phyloP scores from a whole-genome alignment of 2,113 vertebrate species.

The Takifugu bimaculatus region DNA sequence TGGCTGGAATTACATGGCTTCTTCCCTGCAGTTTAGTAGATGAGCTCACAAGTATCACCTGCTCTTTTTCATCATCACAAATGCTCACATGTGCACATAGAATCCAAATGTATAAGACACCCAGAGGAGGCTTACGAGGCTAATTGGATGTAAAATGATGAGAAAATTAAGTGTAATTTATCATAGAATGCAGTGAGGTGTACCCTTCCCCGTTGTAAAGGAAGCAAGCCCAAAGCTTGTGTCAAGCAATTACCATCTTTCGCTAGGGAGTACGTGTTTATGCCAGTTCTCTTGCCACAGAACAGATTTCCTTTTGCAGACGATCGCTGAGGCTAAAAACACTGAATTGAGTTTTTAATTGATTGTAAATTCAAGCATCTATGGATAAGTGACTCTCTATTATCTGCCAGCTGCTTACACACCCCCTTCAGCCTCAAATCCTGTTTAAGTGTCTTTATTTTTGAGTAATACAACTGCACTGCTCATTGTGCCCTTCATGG shows the following conservation, averaged over 20 bases:
- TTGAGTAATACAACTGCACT: slow-evolving; percentile 28
- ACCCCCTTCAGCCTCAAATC: slow-evolving; percentile 35
- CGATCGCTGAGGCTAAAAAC: slow-evolving; percentile 20
- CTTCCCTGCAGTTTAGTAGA: background rate
- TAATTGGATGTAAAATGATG: slow-evolving; percentile 49
- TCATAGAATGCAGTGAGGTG: slow-evolving; percentile 19
- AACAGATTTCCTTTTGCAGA: slow-evolving; percentile 9
- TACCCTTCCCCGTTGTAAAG: slow-evolving; percentile 30
- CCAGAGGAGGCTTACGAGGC: slow-evolving; percentile 17
- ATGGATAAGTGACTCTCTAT: slow-evolving; percentile 31
- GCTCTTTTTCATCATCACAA: slow-evolving; percentile 6
- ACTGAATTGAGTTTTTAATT: slow-evolving; percentile 50
- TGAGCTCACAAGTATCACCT: slow-evolving; percentile 3
- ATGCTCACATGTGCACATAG: slow-evolving; percentile 12
- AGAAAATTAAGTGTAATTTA: slow-evolving; percentile 51
- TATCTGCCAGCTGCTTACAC: slow-evolving; percentile 17
- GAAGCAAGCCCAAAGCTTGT: slow-evolving; percentile 24
- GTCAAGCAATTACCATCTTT: slow-evolving; percentile 49
- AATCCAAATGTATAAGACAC: slow-evolving; percentile 12
- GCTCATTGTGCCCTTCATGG: slow-evolving; percentile 9
- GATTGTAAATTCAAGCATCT: slow-evolving; percentile 44
- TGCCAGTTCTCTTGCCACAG: slow-evolving; percentile 4
- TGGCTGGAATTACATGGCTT: background rate
- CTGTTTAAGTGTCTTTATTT: slow-evolving; percentile 35
- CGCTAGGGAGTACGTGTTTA: slow-evolving; percentile 25